A percentile compares a stretch with the other conserved stretches of the same genome.
Evolutionary conservation across 2,113 vertebrate genomes (phyloP).

Genomic region (Picathartes gymnocephalus): DNA sequence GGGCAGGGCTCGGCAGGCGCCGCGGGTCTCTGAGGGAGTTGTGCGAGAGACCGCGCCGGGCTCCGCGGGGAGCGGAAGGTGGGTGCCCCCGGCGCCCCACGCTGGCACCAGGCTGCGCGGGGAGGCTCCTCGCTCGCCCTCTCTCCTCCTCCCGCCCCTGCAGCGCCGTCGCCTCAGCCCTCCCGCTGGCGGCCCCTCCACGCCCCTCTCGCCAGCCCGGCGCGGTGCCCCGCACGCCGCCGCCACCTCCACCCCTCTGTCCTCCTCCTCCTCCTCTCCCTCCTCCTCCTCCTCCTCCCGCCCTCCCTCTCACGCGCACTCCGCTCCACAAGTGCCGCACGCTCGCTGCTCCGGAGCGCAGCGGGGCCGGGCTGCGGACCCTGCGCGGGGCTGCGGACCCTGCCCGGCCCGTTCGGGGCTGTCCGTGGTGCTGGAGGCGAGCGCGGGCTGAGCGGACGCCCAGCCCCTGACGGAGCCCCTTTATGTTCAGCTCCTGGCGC

Average conservation of each 20-base stretch:
- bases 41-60: background rate
- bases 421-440: conserved; percentile 61
- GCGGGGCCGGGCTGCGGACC: background rate
- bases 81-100: background rate
- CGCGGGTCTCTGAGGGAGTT: background rate
- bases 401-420: conserved; percentile 45
- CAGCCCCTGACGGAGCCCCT: conserved; percentile 69
- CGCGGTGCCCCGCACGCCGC: conserved; percentile 22
- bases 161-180: background rate
- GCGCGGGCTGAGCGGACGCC: conserved; percentile 62
- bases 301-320: background rate
- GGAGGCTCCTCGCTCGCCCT: background rate
- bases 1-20: background rate
- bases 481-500: conserved; percentile 73
- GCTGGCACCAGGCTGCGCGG: background rate
- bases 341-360: background rate
- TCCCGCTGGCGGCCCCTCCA: conserved; percentile 26
- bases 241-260: conserved; percentile 46
- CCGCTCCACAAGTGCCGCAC: conserved; percentile 77
- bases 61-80: background rate
- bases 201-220: conserved; percentile 1
- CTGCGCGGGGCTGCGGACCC: background rate
- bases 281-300: conserved; percentile 11
- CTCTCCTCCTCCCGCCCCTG: background rate
- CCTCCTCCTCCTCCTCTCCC: conserved; percentile 63